Percentiles rank a stretch among this genome's conserved stretches.
These are phyloP conservation scores for Bombus huntii DNA, from an alignment of 1,140 invertebrate species.

Conservation along the genomic window DNA sequence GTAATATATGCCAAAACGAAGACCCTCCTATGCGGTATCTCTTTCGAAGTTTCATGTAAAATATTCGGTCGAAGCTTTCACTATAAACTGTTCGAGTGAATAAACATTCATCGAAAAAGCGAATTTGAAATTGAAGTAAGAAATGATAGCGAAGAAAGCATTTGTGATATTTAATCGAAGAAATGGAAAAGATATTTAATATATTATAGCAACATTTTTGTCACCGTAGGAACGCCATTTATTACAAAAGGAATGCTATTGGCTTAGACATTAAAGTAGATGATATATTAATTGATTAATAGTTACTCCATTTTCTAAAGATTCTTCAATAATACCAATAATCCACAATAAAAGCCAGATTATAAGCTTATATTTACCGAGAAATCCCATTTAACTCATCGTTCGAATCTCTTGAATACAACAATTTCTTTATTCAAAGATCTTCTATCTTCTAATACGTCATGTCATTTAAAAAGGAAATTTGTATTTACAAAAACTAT, in stretches of 20 bases:
- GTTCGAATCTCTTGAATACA: neutral
- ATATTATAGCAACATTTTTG: neutral
- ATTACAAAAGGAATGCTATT: too few relatives aligned
- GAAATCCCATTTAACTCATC: neutral
- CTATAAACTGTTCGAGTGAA: too few relatives aligned
- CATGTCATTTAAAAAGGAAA: too few relatives aligned
- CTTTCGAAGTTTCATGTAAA: neutral
- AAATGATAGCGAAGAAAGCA: neutral
- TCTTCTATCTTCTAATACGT: neutral
- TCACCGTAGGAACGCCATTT: neutral
- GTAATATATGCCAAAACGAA: constrained; percentile 10
- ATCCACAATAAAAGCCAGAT: neutral
- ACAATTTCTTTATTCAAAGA: neutral
- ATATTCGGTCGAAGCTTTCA: neutral
- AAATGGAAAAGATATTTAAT: neutral
- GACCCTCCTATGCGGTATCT: neutral
- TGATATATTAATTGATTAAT: too few relatives aligned
- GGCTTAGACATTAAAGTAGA: too few relatives aligned
- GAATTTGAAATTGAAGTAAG: neutral
- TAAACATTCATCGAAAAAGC: neutral
- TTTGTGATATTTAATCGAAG: neutral
- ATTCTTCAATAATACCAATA: neutral
- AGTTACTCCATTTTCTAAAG: too few relatives aligned
- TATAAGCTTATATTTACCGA: too few relatives aligned
- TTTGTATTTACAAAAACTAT: too few relatives aligned